A percentile compares a stretch with the other conserved stretches of the same genome.
phyloP scores from a whole-genome alignment of 2,113 vertebrate genomes.

The Phyllopteryx taeniolatus region DNA sequence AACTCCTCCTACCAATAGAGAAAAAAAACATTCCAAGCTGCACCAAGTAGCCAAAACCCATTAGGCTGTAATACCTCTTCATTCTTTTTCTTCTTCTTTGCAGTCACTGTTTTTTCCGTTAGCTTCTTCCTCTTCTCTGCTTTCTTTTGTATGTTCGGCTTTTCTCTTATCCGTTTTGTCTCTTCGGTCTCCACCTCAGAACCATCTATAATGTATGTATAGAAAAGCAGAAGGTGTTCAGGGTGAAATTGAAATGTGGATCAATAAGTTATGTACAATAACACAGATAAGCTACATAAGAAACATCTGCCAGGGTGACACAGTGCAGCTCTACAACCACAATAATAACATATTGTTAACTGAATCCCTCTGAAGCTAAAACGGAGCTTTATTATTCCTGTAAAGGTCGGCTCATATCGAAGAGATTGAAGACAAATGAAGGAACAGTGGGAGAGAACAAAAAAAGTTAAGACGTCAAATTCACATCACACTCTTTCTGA shows the following conservation, averaged over 20 bases:
- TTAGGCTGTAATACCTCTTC: constrained; percentile 33
- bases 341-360: not conserved
- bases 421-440: not conserved
- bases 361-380: not conserved
- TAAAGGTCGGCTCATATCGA: not conserved
- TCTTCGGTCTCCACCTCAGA: constrained; percentile 41
- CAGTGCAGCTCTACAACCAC: not conserved
- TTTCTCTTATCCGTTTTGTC: constrained; percentile 7
- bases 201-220: constrained; percentile 33
- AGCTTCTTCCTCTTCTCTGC: constrained; percentile 59
- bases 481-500: not conserved
- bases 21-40: not conserved
- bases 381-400: not conserved
- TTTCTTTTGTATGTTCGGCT: constrained; percentile 20
- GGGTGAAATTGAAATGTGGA: not conserved
- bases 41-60: not conserved
- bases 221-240: too few relatives aligned
- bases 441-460: not conserved
- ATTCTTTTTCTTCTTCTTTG: constrained; percentile 63
- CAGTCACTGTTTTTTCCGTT: constrained; percentile 36
- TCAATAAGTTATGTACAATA: not conserved
- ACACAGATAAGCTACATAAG: not conserved
- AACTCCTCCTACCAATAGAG: not conserved
- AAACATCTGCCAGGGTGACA: not conserved
- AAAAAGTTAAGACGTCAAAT: not conserved